Evolutionary conservation across 1,140 invertebrate species (phyloP), one percentile per base, ranked within the genome.

Genomic region (Vanessa atalanta): DNA sequence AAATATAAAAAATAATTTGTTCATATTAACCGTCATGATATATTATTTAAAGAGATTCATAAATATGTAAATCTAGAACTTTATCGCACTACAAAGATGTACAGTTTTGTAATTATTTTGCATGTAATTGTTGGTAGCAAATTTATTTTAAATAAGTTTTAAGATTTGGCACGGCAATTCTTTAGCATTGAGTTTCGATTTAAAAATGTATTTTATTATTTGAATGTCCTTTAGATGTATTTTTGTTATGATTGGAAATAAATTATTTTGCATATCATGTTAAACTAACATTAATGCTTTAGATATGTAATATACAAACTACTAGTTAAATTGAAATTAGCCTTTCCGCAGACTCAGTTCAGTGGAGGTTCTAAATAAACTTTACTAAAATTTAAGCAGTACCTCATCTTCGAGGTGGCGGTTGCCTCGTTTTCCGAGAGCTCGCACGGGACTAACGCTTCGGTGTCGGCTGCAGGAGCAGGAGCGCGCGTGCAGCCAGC

Each of bases 401-500:
- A 43, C 37, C 37, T 8, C 37, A 43, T 43, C 48, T 2, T n/a
- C 13, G 13, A n/a, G 48, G 48, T 5, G 13, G 13, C 13, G 48
- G 4, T 5, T 50, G 14, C 14, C 13, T n/a, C 48, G 48, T 14
- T 50, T 15, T 5, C 14, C 13, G 51, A n/a, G n/a, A 7, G 15
- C n/a, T 15, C 15, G 9, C 15, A 55, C 51, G 16, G 2, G n/a
- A 15, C n/a, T 31, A 48, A 31, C 23, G 47, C 20, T 16, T 55
- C n/a, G 64, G 43, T 65, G 31, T 5, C 12, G n/a, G 47, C 53
- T 78, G 67, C 80, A 92, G 90, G 90, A 92, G 65, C 89, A 92
- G 68, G 90, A 92, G 76, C 83, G 90, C 8, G 86, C 87, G 20
- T 90, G 88, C 80, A 85, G 85, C 48, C 88, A 89, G 70, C 89